These are phyloP conservation scores for rabbit (Oryctolagus cuniculus) DNA, from an alignment of 2,113 vertebrate species.

Conservation along the genomic window DNA sequence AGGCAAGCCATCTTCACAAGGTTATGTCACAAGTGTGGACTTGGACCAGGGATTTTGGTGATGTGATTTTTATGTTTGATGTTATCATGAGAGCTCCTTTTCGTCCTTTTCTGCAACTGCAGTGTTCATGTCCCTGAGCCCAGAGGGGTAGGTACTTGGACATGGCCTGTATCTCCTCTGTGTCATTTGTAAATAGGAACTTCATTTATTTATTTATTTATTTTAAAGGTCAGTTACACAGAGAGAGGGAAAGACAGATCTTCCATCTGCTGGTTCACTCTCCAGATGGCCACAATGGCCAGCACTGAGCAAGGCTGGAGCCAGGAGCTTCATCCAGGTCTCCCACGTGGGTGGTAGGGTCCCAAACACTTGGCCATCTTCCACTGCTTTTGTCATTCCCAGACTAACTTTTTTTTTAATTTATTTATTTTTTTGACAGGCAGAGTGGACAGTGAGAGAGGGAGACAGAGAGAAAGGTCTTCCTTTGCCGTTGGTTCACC, in stretches of 20 bases:
- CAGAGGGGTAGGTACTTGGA: background rate
- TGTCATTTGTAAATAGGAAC: background rate
- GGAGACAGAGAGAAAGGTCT: no score
- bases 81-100: background rate
- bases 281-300: no score
- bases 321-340: no score
- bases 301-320: no score
- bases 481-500: no score
- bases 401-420: no score
- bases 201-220: background rate
- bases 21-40: background rate
- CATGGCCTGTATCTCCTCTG: background rate
- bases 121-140: background rate
- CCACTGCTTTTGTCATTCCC: background rate
- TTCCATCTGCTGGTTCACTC: no score
- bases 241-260: no score
- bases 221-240: no score
- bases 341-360: no score
- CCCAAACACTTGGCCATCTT: background rate
- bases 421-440: no score
- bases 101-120: conserved; percentile 40
- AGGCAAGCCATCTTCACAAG: conserved; percentile 13
- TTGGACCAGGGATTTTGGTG: conserved; percentile 11
- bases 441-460: no score
- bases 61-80: conserved; percentile 17